phyloP scores from a whole-genome alignment of 2,888 invertebrate genomes.

The Dorcus parallelipipedus region DNA sequence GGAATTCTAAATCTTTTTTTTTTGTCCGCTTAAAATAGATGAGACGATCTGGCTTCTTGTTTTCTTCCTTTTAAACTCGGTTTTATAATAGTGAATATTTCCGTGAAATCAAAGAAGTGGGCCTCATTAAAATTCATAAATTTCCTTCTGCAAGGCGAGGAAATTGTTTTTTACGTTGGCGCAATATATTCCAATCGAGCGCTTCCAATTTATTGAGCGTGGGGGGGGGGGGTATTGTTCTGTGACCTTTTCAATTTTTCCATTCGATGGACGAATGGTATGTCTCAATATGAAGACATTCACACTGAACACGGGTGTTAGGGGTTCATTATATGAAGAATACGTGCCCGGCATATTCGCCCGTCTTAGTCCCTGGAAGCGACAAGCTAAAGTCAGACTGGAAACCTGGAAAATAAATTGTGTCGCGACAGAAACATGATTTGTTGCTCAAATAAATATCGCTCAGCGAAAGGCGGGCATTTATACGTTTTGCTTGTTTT shows the following conservation, averaged over 20 bases:
- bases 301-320: conserved; percentile 25
- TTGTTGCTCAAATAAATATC: conserved; percentile 26
- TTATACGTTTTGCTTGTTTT: not conserved
- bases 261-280: conserved; percentile 16
- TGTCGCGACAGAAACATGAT: conserved; percentile 25
- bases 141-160: too few species aligned
- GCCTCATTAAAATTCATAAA: too few species aligned
- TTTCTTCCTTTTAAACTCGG: too few species aligned
- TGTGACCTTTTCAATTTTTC: conserved; percentile 19
- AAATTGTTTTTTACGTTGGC: too few species aligned
- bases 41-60: too few species aligned
- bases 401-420: conserved; percentile 15
- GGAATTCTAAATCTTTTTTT: too few species aligned
- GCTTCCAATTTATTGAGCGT: not conserved
- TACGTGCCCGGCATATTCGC: conserved; percentile 20
- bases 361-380: not conserved
- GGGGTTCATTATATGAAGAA: conserved; percentile 23
- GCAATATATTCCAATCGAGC: not conserved
- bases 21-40: too few species aligned
- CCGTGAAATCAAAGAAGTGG: too few species aligned
- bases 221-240: not conserved
- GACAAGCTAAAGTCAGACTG: conserved; percentile 5
- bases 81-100: too few species aligned
- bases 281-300: conserved; percentile 28
- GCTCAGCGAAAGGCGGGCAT: conserved; percentile 2